phyloP scores from a whole-genome alignment of 2,888 invertebrate genomes.

The Cephus sareptanus region DNA sequence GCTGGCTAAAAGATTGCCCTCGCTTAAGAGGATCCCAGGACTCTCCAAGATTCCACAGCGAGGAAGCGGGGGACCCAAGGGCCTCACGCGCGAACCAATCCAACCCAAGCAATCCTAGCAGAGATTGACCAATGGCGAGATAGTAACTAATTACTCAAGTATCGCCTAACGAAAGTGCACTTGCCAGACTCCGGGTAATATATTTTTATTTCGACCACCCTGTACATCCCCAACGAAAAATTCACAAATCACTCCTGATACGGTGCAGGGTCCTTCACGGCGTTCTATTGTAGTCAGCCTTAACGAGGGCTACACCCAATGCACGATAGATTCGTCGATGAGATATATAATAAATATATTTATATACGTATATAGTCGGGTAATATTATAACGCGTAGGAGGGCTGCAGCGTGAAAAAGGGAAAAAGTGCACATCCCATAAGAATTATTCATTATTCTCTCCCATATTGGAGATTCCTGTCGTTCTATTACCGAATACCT shows the following conservation, averaged over 20 bases:
- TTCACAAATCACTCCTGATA: neutral
- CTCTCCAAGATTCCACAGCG: neutral
- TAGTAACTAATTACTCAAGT: neutral
- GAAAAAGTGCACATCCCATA: neutral
- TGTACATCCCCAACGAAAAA: neutral
- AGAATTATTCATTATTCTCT: conserved; percentile 21
- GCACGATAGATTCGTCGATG: too few relatives aligned
- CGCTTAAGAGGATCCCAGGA: conserved; percentile 20
- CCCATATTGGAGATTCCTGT: conserved; percentile 48
- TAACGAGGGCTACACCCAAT: too few relatives aligned
- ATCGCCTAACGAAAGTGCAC: neutral
- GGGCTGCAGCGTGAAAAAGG: neutral
- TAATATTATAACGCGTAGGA: neutral
- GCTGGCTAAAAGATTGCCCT: conserved; percentile 23
- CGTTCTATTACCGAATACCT: conserved; percentile 49
- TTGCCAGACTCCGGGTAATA: neutral
- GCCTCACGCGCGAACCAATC: neutral
- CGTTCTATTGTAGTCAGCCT: too few relatives aligned
- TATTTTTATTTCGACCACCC: neutral
- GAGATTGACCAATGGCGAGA: neutral
- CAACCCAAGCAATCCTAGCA: neutral
- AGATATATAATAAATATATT: too few relatives aligned
- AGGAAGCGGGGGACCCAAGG: neutral
- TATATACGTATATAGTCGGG: neutral
- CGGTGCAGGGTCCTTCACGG: too few relatives aligned